phyloP scores from a whole-genome alignment of 2,888 invertebrate species.

The Trichogramma evanescens region DNA sequence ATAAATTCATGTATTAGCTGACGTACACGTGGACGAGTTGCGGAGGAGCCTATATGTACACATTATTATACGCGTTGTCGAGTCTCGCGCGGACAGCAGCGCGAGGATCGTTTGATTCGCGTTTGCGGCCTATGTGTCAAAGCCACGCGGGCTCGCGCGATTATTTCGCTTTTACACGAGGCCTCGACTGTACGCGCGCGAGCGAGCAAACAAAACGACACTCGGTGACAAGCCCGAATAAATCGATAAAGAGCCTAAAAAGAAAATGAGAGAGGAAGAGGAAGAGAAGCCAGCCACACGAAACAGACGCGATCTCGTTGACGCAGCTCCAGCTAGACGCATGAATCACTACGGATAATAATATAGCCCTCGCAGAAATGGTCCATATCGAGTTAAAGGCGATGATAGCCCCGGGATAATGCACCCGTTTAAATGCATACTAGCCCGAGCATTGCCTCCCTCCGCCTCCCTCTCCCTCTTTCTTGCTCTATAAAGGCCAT shows the following conservation, averaged over 20 bases:
- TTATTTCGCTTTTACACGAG: too few relatives aligned
- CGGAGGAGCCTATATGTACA: too few relatives aligned
- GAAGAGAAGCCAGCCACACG: not conserved
- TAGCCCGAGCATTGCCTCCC: constrained; percentile 34
- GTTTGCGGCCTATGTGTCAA: too few relatives aligned
- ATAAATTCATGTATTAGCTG: too few relatives aligned
- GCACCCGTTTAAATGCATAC: constrained; percentile 45
- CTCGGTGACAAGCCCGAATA: not conserved
- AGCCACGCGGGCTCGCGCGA: too few relatives aligned
- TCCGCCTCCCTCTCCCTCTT: constrained; percentile 23
- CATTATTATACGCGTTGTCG: too few relatives aligned
- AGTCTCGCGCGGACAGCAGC: too few relatives aligned
- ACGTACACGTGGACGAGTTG: too few relatives aligned
- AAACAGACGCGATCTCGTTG: not conserved
- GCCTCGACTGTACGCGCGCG: too few relatives aligned
- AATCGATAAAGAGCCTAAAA: constrained; percentile 5
- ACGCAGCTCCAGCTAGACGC: constrained; percentile 3
- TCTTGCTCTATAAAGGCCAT: constrained; percentile 8
- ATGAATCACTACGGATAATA: constrained; percentile 1
- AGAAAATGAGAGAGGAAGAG: too few relatives aligned
- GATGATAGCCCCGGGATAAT: constrained; percentile 31
- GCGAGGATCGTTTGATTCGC: too few relatives aligned
- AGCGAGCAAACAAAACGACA: too few relatives aligned
- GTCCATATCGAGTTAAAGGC: not conserved
- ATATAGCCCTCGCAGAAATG: not conserved